These are phyloP conservation scores for Liolophura sinensis DNA, from an alignment of 1,140 invertebrate genomes.

Conservation along the genomic window DNA sequence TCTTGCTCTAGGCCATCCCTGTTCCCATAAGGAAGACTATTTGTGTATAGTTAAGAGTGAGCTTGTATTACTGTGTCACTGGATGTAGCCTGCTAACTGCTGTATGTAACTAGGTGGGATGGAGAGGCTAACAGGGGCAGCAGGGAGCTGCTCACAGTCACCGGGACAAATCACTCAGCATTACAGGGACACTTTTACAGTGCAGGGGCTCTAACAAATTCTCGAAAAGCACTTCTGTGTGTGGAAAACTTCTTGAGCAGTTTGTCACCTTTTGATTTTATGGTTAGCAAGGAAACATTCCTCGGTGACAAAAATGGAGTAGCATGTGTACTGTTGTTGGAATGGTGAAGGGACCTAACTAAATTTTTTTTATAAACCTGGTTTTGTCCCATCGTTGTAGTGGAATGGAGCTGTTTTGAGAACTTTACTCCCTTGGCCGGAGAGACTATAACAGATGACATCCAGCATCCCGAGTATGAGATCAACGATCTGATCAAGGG, in stretches of 20 bases:
- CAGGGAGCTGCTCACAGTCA: too few relatives aligned
- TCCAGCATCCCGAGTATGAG: conserved; percentile 55
- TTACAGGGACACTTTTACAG: too few relatives aligned
- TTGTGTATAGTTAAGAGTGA: conserved; percentile 2
- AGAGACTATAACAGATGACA: conserved; percentile 60
- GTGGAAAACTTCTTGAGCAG: too few relatives aligned
- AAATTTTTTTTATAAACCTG: not conserved
- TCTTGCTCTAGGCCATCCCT: not conserved
- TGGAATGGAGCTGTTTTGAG: conserved; percentile 75
- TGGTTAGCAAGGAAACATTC: too few relatives aligned
- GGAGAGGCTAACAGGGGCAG: too few relatives aligned
- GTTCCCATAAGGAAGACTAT: not conserved
- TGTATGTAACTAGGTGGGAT: not conserved
- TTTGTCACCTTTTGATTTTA: too few relatives aligned
- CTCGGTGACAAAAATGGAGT: too few relatives aligned
- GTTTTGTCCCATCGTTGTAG: conserved; percentile 46
- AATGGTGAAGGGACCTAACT: too few relatives aligned
- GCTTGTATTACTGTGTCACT: not conserved
- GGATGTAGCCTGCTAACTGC: not conserved
- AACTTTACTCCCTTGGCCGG: conserved; percentile 80
- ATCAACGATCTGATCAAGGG: conserved; percentile 79
- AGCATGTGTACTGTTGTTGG: too few relatives aligned
- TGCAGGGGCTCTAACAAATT: too few relatives aligned
- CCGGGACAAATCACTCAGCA: too few relatives aligned
- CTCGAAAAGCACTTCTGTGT: too few relatives aligned